Percentiles rank a stretch among this genome's conserved stretches.
Conservation (phyloP, 2,113 vertebrate genomes). For the Megaptera novaeangliae region DNA sequence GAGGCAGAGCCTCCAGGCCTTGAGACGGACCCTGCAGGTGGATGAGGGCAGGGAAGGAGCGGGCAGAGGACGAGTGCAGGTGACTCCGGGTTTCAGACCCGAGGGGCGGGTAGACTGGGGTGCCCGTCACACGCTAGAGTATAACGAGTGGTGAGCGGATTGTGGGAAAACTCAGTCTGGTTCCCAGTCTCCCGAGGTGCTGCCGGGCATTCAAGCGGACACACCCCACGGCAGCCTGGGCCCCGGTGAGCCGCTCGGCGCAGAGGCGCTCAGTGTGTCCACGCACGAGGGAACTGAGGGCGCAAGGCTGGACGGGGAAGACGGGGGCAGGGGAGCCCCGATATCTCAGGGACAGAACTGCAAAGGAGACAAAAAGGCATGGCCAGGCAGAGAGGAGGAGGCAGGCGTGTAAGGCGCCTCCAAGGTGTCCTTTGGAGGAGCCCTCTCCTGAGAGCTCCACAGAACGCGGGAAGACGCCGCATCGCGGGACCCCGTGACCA, state of each 20-base stretch:
- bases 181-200: neutral
- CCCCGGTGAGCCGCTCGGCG: rapidly evolving
- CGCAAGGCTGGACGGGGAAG: neutral
- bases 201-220: neutral
- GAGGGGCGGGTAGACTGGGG: rapidly evolving
- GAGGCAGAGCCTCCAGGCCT: neutral
- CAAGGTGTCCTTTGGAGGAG: neutral
- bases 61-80: rapidly evolving
- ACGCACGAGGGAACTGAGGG: too few relatives aligned
- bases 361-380: neutral
- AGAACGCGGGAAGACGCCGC: neutral
- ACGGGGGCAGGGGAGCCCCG: neutral
- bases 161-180: neutral
- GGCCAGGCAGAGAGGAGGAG: neutral
- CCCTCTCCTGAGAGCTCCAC: neutral
- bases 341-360: neutral
- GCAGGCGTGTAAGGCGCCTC: neutral
- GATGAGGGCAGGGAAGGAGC: too few relatives aligned
- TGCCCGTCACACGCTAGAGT: neutral
- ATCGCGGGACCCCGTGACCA: too few relatives aligned
- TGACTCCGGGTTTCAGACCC: rapidly evolving
- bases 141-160: neutral
- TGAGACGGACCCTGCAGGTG: rapidly evolving
- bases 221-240: neutral
- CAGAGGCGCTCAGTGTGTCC: neutral